Evolutionary conservation across 2,888 invertebrate genomes (phyloP).

Genomic region (Luperina nickerlii): DNA sequence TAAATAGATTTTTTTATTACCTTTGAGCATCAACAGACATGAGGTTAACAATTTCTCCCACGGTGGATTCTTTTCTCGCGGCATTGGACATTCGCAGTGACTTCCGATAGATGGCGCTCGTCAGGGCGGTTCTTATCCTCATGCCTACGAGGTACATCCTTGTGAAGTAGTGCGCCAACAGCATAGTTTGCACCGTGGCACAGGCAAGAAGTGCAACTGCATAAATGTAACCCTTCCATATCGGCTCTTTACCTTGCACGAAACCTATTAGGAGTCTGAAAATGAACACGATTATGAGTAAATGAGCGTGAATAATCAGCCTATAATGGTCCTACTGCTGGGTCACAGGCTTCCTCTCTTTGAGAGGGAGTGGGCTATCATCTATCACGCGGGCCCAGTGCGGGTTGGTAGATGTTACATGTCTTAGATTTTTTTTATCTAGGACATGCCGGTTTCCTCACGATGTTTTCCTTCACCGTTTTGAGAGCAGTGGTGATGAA

Average conservation of each 20-base stretch:
- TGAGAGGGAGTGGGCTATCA: too few species aligned
- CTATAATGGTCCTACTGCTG: too few species aligned
- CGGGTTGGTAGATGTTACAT: too few species aligned
- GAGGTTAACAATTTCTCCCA: slow-evolving; percentile 97
- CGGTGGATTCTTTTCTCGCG: slow-evolving; percentile 95
- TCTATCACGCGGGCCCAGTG: too few species aligned
- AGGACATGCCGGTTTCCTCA: too few species aligned
- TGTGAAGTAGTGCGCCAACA: slow-evolving; percentile 97
- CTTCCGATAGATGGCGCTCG: slow-evolving; percentile 97
- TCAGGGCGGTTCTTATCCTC: slow-evolving; percentile 96
- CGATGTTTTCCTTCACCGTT: too few species aligned
- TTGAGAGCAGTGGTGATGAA: too few species aligned
- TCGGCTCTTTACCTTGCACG: slow-evolving; percentile 90
- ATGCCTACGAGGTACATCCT: slow-evolving; percentile 97
- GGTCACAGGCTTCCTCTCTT: too few species aligned
- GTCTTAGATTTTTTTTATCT: too few species aligned
- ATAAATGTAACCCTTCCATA: slow-evolving; percentile 97
- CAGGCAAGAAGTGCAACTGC: slow-evolving; percentile 93
- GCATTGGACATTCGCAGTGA: slow-evolving; percentile 94
- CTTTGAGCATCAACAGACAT: slow-evolving; percentile 98
- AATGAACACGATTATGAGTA: slow-evolving; percentile 54
- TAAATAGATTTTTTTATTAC: slow-evolving; percentile 68
- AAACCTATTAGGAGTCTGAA: slow-evolving; percentile 93
- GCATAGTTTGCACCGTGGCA: slow-evolving; percentile 94
- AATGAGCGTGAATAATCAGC: neutral